phyloP scores from a whole-genome alignment of 2,888 invertebrate genomes.

The Aleiodes alternator region DNA sequence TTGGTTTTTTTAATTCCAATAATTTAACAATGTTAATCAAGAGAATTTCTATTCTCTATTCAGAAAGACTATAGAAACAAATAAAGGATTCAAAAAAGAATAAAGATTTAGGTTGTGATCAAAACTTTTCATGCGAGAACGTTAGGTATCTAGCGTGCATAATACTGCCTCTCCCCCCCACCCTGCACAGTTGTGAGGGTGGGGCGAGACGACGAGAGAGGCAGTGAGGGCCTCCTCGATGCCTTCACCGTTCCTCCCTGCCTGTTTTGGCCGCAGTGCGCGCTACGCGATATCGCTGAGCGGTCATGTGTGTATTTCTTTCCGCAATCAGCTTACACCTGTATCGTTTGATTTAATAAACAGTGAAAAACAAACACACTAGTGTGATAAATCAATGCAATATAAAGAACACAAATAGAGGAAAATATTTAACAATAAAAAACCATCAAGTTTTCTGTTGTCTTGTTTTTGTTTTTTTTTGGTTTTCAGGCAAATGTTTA shows the following conservation, averaged over 20 bases:
- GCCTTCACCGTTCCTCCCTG: constrained; percentile 61
- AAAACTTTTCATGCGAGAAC: constrained; percentile 37
- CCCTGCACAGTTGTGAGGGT: constrained; percentile 34
- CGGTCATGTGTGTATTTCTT: constrained; percentile 70
- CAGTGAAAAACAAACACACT: constrained; percentile 31
- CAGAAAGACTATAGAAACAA: too few relatives aligned
- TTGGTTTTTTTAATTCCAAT: too few relatives aligned
- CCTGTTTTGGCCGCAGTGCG: constrained; percentile 70
- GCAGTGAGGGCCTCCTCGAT: constrained; percentile 48
- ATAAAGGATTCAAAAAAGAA: too few relatives aligned
- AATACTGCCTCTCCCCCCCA: constrained; percentile 11
- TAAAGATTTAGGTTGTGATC: constrained; percentile 31
- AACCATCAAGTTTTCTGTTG: background rate
- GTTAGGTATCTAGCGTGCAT: constrained; percentile 51
- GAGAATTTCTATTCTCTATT: too few relatives aligned
- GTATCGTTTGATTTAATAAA: constrained; percentile 36
- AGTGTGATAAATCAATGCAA: background rate
- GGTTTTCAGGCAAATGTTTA: background rate
- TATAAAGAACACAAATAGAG: background rate
- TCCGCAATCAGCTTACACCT: constrained; percentile 61
- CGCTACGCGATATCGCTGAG: constrained; percentile 73
- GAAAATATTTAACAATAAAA: background rate
- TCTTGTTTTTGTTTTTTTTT: background rate
- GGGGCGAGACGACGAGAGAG: constrained; percentile 44
- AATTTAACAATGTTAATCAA: too few relatives aligned